Evolutionary conservation across 2,888 invertebrate genomes (phyloP).

Genomic region (Spisula solida): DNA sequence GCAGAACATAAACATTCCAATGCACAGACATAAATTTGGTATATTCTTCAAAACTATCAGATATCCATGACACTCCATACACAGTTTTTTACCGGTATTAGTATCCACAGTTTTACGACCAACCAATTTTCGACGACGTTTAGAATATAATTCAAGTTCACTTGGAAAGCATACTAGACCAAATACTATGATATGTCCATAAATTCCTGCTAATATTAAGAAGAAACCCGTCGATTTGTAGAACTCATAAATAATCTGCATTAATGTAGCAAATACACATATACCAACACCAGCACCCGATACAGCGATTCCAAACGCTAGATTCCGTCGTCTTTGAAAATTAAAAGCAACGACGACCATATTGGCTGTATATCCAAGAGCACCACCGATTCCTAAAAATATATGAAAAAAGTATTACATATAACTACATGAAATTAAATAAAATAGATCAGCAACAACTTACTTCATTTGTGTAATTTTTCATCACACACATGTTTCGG

Average conservation of each 20-base stretch:
- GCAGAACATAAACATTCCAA: conserved; percentile 12
- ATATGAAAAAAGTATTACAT: neutral
- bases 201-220: conserved; percentile 28
- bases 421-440: neutral
- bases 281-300: conserved; percentile 18
- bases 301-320: conserved; percentile 3
- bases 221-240: conserved; percentile 27
- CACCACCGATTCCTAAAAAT: conserved; percentile 24
- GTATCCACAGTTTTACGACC: neutral
- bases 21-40: conserved; percentile 18
- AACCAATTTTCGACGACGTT: conserved; percentile 2
- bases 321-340: conserved; percentile 25
- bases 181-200: conserved; percentile 24
- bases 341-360: conserved; percentile 29
- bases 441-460: neutral
- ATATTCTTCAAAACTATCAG: neutral
- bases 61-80: neutral
- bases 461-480: too few species aligned
- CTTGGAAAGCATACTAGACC: conserved; percentile 27
- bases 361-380: conserved; percentile 26
- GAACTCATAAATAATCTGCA: conserved; percentile 28
- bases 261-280: neutral
- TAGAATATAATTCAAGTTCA: conserved; percentile 17
- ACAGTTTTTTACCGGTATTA: neutral
- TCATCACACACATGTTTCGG: too few species aligned